phyloP scores from a whole-genome alignment of 1,140 invertebrate species.

The Platorchestia sp. region DNA sequence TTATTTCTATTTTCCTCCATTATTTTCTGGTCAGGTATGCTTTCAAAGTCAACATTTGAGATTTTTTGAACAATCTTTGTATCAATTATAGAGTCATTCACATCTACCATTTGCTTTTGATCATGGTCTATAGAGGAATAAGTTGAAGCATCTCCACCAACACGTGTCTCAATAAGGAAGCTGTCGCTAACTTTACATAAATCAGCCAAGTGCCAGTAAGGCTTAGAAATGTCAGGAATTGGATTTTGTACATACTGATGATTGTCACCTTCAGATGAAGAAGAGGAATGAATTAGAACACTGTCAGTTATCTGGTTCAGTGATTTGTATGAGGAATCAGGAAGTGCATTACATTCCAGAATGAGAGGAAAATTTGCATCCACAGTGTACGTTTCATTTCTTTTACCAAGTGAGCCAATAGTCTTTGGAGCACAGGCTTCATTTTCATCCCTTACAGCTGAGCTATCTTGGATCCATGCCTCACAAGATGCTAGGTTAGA shows the following conservation, averaged over 20 bases:
- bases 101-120: background rate
- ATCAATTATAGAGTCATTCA: background rate
- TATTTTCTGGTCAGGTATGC: background rate
- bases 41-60: background rate
- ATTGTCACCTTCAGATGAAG: background rate
- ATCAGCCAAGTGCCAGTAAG: background rate
- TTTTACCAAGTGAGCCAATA: background rate
- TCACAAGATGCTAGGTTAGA: background rate
- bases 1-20: background rate
- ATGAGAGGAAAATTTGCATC: background rate
- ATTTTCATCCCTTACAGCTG: background rate
- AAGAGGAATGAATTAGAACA: background rate
- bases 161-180: background rate
- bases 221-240: background rate
- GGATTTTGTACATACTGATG: background rate
- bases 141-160: background rate
- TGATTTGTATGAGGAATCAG: background rate
- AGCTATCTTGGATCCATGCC: background rate
- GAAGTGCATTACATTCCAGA: background rate
- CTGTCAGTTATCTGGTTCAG: constrained; percentile 13
- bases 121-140: background rate
- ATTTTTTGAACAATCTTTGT: background rate
- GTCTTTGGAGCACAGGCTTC: background rate
- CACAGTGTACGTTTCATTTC: background rate
- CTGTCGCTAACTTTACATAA: background rate